A percentile compares a stretch with the other conserved stretches of the same genome.
phyloP scores from a whole-genome alignment of 2,797 vertebrate species.

The Chaunax sp. region DNA sequence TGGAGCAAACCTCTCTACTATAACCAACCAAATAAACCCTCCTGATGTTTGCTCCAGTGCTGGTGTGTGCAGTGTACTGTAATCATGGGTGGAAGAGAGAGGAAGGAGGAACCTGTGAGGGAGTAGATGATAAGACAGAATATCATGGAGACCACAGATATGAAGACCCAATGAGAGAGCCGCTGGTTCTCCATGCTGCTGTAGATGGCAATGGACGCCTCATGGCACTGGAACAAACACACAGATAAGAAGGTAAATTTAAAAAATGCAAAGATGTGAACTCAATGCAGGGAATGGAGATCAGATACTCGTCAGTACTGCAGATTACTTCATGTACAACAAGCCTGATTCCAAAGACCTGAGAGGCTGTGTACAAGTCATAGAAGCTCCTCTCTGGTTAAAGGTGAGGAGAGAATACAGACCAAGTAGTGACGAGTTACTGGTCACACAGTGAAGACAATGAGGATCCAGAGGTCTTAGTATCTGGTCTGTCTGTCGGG shows the following conservation, averaged over 20 bases:
- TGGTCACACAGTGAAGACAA: not conserved
- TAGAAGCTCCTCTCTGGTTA: not conserved
- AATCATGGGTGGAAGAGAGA: not conserved
- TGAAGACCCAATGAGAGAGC: constrained; percentile 89
- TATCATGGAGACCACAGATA: constrained; percentile 91
- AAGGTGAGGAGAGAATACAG: not conserved
- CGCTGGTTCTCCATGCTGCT: constrained; percentile 91
- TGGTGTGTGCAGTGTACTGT: not conserved
- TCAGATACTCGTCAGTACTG: not conserved
- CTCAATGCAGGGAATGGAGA: not conserved
- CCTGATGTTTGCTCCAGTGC: too few species aligned
- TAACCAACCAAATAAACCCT: too few species aligned
- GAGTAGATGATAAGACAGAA: constrained; percentile 94
- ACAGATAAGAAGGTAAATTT: not conserved
- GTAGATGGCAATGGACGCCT: constrained; percentile 93
- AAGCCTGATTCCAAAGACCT: too few species aligned
- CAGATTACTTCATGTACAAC: too few species aligned
- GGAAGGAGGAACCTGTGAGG: constrained; percentile 86
- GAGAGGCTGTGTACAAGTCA: too few species aligned
- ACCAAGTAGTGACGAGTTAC: not conserved
- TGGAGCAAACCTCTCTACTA: too few species aligned
- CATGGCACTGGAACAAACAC: constrained; percentile 88
- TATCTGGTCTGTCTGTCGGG: constrained; percentile 22
- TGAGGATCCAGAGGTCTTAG: constrained; percentile 28
- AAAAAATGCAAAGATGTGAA: too few species aligned